A percentile compares a stretch with the other conserved stretches of the same genome.
Conservation (phyloP, 2,113 vertebrate species). For the Sporophila hypoxantha region DNA sequence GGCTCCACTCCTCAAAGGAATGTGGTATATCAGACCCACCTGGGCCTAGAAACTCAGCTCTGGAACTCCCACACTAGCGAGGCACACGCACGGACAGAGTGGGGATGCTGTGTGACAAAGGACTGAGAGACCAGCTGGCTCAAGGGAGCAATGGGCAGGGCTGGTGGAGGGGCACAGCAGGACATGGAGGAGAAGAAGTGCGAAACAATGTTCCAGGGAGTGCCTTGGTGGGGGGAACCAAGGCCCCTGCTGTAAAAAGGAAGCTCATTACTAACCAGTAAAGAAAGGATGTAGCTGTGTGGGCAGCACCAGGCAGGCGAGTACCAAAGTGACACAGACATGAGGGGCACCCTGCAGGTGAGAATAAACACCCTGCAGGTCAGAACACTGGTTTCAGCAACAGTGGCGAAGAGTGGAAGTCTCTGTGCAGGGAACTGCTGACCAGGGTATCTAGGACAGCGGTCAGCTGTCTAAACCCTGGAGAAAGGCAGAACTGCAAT, state of each 20-base stretch:
- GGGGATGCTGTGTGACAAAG: not conserved
- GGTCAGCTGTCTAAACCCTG: not conserved
- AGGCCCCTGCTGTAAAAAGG: not conserved
- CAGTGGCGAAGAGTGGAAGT: not conserved
- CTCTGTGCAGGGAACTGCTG: not conserved
- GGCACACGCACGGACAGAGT: not conserved
- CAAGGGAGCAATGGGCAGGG: not conserved
- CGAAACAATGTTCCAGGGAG: not conserved
- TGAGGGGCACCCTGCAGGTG: not conserved
- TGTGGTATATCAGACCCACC: accelerated
- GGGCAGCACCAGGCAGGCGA: not conserved
- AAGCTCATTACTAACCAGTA: not conserved
- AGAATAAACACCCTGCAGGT: not conserved
- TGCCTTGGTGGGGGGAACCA: accelerated
- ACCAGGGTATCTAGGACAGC: not conserved
- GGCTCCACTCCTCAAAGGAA: not conserved
- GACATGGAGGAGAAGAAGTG: not conserved
- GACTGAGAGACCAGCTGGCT: not conserved
- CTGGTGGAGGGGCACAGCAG: not conserved
- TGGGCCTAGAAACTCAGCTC: not conserved
- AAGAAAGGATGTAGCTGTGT: not conserved
- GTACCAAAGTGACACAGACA: not conserved
- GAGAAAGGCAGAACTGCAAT: not conserved
- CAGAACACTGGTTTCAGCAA: not conserved
- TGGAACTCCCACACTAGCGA: accelerated